Evolutionary conservation across 2,797 vertebrate genomes (phyloP).

Genomic region (Gila robusta): DNA sequence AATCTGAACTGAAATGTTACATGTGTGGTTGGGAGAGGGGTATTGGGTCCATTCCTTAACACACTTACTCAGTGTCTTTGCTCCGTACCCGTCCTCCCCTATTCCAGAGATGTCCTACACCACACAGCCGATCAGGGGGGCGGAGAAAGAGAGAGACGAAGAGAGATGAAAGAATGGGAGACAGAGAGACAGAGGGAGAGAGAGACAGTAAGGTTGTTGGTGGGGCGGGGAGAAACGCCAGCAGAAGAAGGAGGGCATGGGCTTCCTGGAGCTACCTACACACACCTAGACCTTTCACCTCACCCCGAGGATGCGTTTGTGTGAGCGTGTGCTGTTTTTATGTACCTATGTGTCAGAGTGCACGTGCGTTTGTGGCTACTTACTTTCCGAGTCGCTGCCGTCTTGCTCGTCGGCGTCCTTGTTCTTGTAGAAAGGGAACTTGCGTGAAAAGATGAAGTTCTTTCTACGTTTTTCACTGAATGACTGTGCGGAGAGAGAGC

Average conservation of each 20-base stretch:
- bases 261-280: slow-evolving; percentile 77
- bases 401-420: slow-evolving; percentile 97
- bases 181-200: slow-evolving; percentile 76
- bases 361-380: slow-evolving; percentile 80
- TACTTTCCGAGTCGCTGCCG: slow-evolving; percentile 96
- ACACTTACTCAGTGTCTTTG: slow-evolving; percentile 99
- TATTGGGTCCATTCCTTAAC: slow-evolving; percentile 84
- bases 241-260: slow-evolving; percentile 79
- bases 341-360: slow-evolving; percentile 48
- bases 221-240: slow-evolving; percentile 88
- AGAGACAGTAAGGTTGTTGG: slow-evolving; percentile 79
- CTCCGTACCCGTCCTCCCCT: slow-evolving; percentile 99
- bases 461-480: slow-evolving; percentile 99
- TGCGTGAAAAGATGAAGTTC: slow-evolving; percentile 99
- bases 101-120: slow-evolving; percentile 98
- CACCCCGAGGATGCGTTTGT: slow-evolving; percentile 53
- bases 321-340: slow-evolving; percentile 31
- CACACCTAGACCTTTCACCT: slow-evolving; percentile 61
- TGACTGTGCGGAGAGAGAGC: slow-evolving; percentile 99
- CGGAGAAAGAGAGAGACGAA: slow-evolving; percentile 74
- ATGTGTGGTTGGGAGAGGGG: slow-evolving; percentile 33
- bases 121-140: slow-evolving; percentile 84
- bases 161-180: slow-evolving; percentile 74
- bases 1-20: slow-evolving; percentile 63
- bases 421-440: slow-evolving; percentile 99